Percentiles rank a stretch among this genome's conserved stretches.
Conservation (phyloP, 2,797 vertebrate species). For the Lithobates sylvaticus region DNA sequence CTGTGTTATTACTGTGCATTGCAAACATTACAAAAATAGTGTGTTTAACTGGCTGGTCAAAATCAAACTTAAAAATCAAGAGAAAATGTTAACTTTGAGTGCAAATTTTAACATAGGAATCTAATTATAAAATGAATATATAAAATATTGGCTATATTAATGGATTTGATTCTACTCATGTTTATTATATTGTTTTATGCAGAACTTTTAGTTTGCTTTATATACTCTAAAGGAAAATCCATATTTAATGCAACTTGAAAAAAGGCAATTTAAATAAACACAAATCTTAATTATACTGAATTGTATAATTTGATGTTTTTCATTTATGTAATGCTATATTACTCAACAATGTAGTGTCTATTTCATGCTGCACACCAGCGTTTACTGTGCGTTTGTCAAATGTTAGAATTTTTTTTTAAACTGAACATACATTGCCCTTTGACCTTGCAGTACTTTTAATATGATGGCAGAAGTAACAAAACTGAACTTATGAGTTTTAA, state of each 20-base stretch:
- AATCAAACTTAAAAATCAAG: no score
- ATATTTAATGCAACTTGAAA: background rate
- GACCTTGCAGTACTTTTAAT: constrained; percentile 75
- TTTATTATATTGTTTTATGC: background rate
- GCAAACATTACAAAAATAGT: background rate
- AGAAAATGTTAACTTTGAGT: background rate
- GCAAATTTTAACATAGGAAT: background rate
- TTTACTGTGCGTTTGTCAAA: constrained; percentile 59
- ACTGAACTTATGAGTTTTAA: constrained; percentile 73
- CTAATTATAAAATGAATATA: background rate
- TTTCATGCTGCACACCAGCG: constrained; percentile 63
- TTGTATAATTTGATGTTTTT: background rate
- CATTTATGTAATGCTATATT: background rate
- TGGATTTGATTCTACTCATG: background rate
- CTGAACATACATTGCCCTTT: constrained; percentile 65
- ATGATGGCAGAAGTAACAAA: constrained; percentile 87
- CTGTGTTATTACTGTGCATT: background rate
- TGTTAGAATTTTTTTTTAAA: constrained; percentile 60
- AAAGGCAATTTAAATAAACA: constrained; percentile 1
- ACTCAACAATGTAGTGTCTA: background rate
- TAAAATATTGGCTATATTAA: background rate
- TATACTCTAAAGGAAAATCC: background rate
- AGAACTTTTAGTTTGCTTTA: background rate
- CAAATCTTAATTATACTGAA: constrained; percentile 4
- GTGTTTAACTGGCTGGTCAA: background rate